Conservation (phyloP, 2,888 invertebrate genomes). For the Zootermopsis nevadensis region DNA sequence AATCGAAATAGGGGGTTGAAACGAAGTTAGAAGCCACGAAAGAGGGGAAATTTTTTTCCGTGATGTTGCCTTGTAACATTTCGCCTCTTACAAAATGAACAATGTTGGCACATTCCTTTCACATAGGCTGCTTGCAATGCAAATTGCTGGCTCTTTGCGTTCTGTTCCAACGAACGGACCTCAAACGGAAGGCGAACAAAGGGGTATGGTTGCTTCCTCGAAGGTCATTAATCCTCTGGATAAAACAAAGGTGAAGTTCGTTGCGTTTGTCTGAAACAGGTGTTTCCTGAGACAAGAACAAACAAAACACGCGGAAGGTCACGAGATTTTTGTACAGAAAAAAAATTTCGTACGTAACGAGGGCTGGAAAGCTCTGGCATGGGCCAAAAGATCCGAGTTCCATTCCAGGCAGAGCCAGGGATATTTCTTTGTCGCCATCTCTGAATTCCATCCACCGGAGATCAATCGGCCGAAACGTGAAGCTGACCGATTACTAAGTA, state of each 20-base stretch:
- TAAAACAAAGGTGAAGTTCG: slow-evolving; percentile 12
- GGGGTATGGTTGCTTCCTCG: not conserved
- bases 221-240: slow-evolving; percentile 13
- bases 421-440: no score
- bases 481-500: no score
- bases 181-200: slow-evolving; percentile 12
- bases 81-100: not conserved
- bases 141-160: not conserved
- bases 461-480: no score
- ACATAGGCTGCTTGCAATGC: not conserved
- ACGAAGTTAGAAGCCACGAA: not conserved
- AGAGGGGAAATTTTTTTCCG: not conserved
- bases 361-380: no score
- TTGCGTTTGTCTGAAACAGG: not conserved
- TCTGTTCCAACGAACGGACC: not conserved
- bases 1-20: no score
- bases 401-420: no score
- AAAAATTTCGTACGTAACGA: no score
- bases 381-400: no score
- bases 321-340: no score
- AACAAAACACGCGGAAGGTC: no score
- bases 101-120: not conserved
- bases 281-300: not conserved
- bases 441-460: no score
- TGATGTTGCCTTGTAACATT: not conserved